Conservation (phyloP, 2,888 invertebrate species). For the Epicampocera succincta region DNA sequence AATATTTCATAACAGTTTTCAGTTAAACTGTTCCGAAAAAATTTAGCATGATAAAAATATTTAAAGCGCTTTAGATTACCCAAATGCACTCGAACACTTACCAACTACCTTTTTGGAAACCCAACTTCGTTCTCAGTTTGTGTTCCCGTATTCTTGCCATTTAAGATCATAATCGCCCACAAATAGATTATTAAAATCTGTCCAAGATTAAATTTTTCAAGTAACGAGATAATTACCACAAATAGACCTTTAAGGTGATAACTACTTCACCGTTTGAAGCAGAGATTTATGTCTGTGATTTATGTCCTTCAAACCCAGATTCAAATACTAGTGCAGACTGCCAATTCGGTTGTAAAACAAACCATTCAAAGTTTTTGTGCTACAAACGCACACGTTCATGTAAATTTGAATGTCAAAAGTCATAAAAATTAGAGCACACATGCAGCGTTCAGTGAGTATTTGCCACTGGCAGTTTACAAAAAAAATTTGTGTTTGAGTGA, state of each 20-base stretch:
- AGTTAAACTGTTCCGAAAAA: too few species aligned
- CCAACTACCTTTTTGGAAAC: too few species aligned
- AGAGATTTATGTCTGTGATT: conserved; percentile 36
- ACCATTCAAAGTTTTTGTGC: conserved; percentile 36
- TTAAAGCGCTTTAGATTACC: too few species aligned
- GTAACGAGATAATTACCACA: too few species aligned
- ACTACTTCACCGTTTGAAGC: conserved; percentile 18
- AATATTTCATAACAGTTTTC: too few species aligned
- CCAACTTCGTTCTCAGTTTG: too few species aligned
- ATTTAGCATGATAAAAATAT: too few species aligned
- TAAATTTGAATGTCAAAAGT: conserved; percentile 25
- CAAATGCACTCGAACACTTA: too few species aligned
- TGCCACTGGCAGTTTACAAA: conserved; percentile 36
- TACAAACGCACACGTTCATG: not conserved
- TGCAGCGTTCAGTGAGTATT: conserved; percentile 67
- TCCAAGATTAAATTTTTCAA: too few species aligned
- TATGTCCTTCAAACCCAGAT: conserved; percentile 24
- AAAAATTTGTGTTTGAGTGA: conserved; percentile 29
- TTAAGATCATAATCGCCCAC: too few species aligned
- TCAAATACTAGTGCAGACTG: not conserved
- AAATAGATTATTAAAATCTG: too few species aligned
- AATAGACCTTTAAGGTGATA: conserved; percentile 69
- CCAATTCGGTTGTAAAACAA: conserved; percentile 32
- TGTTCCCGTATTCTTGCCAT: too few species aligned
- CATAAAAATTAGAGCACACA: conserved; percentile 76